phyloP scores from a whole-genome alignment of 2,888 invertebrate genomes.

The Drosophila putrida region DNA sequence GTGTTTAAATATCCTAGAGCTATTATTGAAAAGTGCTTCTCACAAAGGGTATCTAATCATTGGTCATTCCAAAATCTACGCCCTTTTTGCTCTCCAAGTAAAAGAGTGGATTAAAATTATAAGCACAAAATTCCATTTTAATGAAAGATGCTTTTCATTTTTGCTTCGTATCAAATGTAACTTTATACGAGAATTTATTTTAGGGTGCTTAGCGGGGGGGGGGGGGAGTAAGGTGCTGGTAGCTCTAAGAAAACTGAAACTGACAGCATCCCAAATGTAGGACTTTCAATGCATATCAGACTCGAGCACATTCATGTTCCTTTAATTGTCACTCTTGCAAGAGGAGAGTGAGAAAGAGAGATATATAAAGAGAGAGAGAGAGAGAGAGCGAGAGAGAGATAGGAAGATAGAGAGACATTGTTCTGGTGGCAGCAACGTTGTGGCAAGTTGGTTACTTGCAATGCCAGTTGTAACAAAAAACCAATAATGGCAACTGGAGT shows the following conservation, averaged over 20 bases:
- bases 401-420: constrained; percentile 38
- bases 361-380: not conserved
- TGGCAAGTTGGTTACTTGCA: constrained; percentile 54
- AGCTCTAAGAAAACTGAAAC: constrained; percentile 28
- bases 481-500: constrained; percentile 64
- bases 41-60: not conserved
- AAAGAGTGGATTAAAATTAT: constrained; percentile 23
- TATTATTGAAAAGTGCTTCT: not conserved
- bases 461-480: constrained; percentile 62
- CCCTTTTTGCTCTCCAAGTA: not conserved
- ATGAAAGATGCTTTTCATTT: constrained; percentile 21
- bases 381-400: not conserved
- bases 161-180: constrained; percentile 17
- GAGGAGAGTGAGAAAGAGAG: not conserved
- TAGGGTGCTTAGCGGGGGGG: not conserved
- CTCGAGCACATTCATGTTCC: constrained; percentile 28
- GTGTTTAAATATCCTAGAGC: no score
- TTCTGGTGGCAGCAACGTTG: constrained; percentile 31
- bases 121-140: constrained; percentile 34
- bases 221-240: not conserved
- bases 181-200: constrained; percentile 14
- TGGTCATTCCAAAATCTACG: no score
- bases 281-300: constrained; percentile 41
- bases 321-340: constrained; percentile 55
- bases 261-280: constrained; percentile 30